These are phyloP conservation scores for Anabacerthia variegaticeps DNA, from an alignment of 2,797 vertebrate genomes.

Conservation along the genomic window DNA sequence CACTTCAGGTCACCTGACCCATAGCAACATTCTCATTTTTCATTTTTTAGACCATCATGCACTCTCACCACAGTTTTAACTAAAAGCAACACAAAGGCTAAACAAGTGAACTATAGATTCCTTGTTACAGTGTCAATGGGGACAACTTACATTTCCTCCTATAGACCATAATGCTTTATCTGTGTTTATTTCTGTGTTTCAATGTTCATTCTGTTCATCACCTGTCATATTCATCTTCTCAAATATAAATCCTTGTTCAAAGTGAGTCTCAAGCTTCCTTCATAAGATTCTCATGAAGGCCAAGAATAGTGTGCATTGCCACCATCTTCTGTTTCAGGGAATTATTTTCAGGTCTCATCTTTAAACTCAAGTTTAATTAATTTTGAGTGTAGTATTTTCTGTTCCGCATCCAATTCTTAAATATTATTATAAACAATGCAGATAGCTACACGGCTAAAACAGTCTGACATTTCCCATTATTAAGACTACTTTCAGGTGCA, in stretches of 20 bases:
- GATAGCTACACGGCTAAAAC: background rate
- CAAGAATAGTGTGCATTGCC: background rate
- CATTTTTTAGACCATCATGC: background rate
- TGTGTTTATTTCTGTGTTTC: background rate
- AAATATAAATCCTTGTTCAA: slow-evolving; percentile 3
- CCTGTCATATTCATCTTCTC: background rate
- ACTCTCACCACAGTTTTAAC: background rate
- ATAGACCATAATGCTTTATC: background rate
- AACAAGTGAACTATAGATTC: background rate
- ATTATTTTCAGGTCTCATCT: background rate
- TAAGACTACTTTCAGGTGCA: slow-evolving; percentile 38
- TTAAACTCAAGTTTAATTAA: background rate
- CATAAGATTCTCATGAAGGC: background rate
- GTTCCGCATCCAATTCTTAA: background rate
- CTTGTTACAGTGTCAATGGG: background rate
- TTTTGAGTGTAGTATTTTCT: background rate
- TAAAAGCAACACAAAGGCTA: background rate
- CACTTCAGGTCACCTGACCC: background rate
- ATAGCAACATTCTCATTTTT: background rate
- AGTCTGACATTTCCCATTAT: background rate
- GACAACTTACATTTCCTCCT: background rate
- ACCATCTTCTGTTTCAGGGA: background rate
- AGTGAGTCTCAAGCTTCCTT: background rate
- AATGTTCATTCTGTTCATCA: background rate
- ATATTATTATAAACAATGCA: background rate